phyloP scores from a whole-genome alignment of 1,140 invertebrate species.

The Drosophila quadrilineata region DNA sequence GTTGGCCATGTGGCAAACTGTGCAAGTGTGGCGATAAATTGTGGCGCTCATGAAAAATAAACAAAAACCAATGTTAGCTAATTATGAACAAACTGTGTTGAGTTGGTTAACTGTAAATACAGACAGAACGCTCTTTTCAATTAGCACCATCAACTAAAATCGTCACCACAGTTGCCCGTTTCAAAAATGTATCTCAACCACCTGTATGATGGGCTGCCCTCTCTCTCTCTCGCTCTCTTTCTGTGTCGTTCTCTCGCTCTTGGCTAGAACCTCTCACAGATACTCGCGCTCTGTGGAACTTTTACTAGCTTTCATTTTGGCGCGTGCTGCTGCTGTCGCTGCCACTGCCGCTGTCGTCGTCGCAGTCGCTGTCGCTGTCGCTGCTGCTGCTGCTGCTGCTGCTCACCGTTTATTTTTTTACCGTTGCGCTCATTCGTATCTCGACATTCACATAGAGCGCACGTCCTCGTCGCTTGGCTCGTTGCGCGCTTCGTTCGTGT shows the following conservation, averaged over 20 bases:
- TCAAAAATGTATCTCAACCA: constrained; percentile 32
- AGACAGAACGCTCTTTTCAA: constrained; percentile 40
- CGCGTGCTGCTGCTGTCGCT: constrained; percentile 44
- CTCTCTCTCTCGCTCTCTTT: background rate
- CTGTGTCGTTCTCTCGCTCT: constrained; percentile 1
- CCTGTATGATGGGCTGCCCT: constrained; percentile 31
- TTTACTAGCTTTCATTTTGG: constrained; percentile 55
- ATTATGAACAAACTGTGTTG: constrained; percentile 5
- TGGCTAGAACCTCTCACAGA: too few relatives aligned
- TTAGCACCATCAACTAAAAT: constrained; percentile 60
- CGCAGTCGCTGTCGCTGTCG: background rate
- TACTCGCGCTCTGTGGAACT: constrained; percentile 48
- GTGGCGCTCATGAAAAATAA: constrained; percentile 2
- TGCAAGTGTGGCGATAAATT: constrained; percentile 16
- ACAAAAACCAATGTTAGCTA: constrained; percentile 28
- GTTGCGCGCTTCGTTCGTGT: constrained; percentile 41
- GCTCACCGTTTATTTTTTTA: constrained; percentile 36
- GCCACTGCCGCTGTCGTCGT: too few relatives aligned
- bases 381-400: constrained; percentile 7
- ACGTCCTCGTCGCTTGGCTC: constrained; percentile 46
- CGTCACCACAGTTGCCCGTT: constrained; percentile 2
- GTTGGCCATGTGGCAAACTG: background rate
- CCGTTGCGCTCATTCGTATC: constrained; percentile 53
- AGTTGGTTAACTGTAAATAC: constrained; percentile 55
- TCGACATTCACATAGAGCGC: constrained; percentile 58